Base-by-base conservation (phyloP, 2,113 vertebrate species). In the Pelusios castaneus region DNA sequence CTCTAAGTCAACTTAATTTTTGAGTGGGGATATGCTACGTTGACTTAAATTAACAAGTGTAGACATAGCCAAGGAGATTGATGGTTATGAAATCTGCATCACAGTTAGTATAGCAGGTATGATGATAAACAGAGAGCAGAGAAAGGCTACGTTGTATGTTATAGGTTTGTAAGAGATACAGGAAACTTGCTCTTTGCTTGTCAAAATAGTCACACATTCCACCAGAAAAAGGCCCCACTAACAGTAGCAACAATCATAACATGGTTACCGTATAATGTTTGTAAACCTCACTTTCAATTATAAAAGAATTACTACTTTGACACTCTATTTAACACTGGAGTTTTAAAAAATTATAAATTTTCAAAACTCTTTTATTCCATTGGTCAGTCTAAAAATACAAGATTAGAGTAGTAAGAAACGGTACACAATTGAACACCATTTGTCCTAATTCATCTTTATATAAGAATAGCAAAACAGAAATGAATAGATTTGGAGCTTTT, bases 101-200 rank as follows among this genome's bases (percentile, higher is more conserved):
- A 0, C 29, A n/a, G 47, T 3, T 0, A 34, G 25, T 45, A 1
- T 58, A 0, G 2, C 0, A 63, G 58, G 13, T 0, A 5, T 0
- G 24, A 52, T 54, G 24, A 45, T 16, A 76, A 2, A 63, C 56
- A 19, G 7, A 3, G n/a, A 52, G 60, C 43, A 47, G 24, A 24
- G 9, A 0, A 29, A 1, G 19, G 27, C 93, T 31, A 41, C 2
- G 21, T 1, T 3, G 27, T 17, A 4, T 10, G 0, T 0, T 2
- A 82, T 63, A 82, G n/a, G 13, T 19, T 5, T 0, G 41, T 1
- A 25, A 13, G 41, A 43, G 5, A 13, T 12, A 5, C 14, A 1
- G 41, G 47, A 77, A 58, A 58, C 54, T 16, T 47, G 2, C 38
- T 31, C 19, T 34, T 63, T 47, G 43, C 70, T 43, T 5, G 3